Evolutionary conservation across 2,797 vertebrate genomes (phyloP).

Genomic region (Trichosurus vulpecula): DNA sequence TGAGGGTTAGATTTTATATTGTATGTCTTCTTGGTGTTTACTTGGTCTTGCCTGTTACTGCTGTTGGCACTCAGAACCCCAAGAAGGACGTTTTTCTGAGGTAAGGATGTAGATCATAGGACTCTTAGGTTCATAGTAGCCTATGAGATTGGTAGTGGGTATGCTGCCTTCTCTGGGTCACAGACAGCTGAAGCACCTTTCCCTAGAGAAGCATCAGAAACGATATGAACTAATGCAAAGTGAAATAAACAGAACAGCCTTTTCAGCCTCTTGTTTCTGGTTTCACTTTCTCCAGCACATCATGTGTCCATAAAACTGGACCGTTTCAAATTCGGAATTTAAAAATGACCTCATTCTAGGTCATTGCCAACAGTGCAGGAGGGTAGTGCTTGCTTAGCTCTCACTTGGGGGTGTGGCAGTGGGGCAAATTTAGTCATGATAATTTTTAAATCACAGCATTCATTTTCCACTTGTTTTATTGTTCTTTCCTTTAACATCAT

Average conservation of each 20-base stretch:
- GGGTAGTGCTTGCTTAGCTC: no score
- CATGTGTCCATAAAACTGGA: neutral
- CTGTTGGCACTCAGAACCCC: neutral
- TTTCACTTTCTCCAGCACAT: neutral
- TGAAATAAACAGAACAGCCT: no score
- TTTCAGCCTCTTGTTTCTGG: neutral
- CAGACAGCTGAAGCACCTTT: neutral
- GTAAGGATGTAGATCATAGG: no score
- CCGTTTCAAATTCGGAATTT: neutral
- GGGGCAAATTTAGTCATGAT: neutral
- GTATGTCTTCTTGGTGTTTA: neutral
- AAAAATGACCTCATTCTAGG: neutral
- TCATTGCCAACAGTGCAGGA: neutral
- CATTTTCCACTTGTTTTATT: neutral
- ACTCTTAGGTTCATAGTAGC: neutral
- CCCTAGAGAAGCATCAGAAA: neutral
- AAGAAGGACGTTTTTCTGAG: neutral
- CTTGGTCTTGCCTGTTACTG: neutral
- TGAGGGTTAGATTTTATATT: neutral
- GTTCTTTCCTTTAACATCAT: neutral
- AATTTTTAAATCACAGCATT: neutral
- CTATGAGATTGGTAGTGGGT: neutral
- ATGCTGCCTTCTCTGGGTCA: neutral
- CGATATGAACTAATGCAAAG: no score
- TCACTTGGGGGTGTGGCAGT: rapidly evolving